Conservation (phyloP, 2,797 vertebrate genomes). For the Ctenochaetus hawaiiensis region DNA sequence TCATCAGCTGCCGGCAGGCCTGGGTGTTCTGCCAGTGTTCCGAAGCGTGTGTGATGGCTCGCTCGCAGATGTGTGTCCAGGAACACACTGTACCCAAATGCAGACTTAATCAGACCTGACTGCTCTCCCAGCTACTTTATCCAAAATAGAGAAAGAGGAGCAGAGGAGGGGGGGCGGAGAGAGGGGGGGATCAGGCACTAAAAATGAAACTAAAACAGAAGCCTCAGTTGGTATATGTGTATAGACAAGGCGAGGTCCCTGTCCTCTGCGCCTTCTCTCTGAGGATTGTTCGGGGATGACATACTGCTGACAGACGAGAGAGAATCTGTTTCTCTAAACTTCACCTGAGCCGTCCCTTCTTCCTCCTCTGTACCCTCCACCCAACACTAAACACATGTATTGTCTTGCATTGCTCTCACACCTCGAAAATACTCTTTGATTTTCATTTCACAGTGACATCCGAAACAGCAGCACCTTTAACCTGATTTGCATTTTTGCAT, state of each 20-base stretch:
- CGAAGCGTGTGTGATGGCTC: constrained; percentile 99
- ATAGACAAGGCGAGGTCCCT: constrained; percentile 70
- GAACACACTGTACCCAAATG: constrained; percentile 99
- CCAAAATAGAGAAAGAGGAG: constrained; percentile 84
- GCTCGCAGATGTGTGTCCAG: constrained; percentile 99
- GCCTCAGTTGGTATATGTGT: constrained; percentile 76
- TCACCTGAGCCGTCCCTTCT: constrained; percentile 69
- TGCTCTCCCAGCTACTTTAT: constrained; percentile 95
- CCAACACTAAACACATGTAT: constrained; percentile 64
- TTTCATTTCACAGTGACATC: constrained; percentile 66
- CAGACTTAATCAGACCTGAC: constrained; percentile 99
- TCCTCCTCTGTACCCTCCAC: constrained; percentile 43
- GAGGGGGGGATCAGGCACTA: constrained; percentile 63
- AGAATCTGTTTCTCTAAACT: constrained; percentile 73
- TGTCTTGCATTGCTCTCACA: constrained; percentile 55
- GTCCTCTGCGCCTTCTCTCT: constrained; percentile 58
- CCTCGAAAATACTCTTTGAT: constrained; percentile 68
- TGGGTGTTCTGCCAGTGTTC: constrained; percentile 99
- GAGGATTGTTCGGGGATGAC: constrained; percentile 68
- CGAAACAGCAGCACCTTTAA: constrained; percentile 70
- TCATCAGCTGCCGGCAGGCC: constrained; percentile 99
- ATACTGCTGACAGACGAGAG: constrained; percentile 76
- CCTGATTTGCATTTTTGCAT: constrained; percentile 74
- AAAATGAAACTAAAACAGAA: constrained; percentile 85
- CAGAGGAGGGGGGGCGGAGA: constrained; percentile 30